Conservation (phyloP, 2,797 vertebrate species). For the Chaetodon trifasciatus region DNA sequence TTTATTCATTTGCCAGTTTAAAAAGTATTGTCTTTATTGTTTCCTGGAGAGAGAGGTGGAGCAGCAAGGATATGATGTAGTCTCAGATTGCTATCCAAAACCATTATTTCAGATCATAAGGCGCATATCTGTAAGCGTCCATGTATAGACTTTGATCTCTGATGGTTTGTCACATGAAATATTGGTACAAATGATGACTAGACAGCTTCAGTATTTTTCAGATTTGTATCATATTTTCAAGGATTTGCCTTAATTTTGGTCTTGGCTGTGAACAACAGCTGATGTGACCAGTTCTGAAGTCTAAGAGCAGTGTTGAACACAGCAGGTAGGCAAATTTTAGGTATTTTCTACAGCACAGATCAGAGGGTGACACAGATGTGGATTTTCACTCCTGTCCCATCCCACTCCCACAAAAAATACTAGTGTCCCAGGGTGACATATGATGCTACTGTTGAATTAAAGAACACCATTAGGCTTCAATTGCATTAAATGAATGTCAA, state of each 20-base stretch:
- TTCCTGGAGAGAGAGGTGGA: background rate
- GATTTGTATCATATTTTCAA: background rate
- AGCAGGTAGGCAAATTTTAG: background rate
- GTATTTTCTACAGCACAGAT: background rate
- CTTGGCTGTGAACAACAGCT: background rate
- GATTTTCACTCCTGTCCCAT: too few relatives aligned
- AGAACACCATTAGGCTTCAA: too few relatives aligned
- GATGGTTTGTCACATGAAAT: background rate
- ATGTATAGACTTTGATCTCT: background rate
- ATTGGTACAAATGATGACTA: background rate
- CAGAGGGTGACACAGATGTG: too few relatives aligned
- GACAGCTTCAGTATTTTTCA: background rate
- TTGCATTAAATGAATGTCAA: too few relatives aligned
- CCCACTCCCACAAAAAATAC: too few relatives aligned
- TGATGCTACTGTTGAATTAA: too few relatives aligned
- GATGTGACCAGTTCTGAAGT: background rate
- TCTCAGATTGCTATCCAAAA: slow-evolving; percentile 7
- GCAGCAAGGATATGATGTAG: background rate
- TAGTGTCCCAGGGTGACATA: too few relatives aligned
- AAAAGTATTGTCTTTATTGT: background rate
- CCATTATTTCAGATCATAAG: slow-evolving; percentile 34
- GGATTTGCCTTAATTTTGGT: background rate
- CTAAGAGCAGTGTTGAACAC: background rate
- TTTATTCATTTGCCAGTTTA: background rate
- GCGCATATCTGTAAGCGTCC: slow-evolving; percentile 4